Percentiles rank a stretch among this genome's conserved stretches.
These are phyloP conservation scores for Danio albolineatus DNA, from an alignment of 2,797 vertebrate species.

Conservation along the genomic window DNA sequence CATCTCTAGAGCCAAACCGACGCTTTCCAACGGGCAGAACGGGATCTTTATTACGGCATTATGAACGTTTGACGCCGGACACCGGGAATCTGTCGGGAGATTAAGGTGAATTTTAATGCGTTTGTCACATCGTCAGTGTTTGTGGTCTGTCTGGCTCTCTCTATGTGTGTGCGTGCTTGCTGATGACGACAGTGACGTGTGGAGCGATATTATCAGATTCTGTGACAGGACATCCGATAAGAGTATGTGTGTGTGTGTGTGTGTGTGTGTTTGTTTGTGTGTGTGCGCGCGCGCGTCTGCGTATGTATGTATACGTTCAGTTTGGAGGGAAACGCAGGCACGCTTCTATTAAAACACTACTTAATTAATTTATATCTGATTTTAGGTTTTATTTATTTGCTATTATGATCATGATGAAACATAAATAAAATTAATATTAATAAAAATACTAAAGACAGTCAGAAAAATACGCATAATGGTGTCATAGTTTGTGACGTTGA, in stretches of 20 bases:
- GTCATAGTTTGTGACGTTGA: not conserved
- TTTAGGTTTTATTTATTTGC: not conserved
- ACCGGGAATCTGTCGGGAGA: constrained; percentile 47
- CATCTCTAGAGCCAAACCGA: constrained; percentile 58
- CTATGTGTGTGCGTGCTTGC: not conserved
- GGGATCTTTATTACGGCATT: constrained; percentile 42
- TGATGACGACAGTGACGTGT: constrained; percentile 61
- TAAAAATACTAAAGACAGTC: not conserved
- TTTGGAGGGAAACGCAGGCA: not conserved
- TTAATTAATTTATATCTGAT: not conserved
- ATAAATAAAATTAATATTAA: no score
- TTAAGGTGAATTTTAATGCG: constrained; percentile 73
- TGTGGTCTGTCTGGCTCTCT: constrained; percentile 17
- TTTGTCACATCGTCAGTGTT: constrained; percentile 33
- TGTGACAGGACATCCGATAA: constrained; percentile 49
- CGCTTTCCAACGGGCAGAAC: constrained; percentile 49
- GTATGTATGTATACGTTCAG: not conserved
- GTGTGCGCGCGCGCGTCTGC: no score
- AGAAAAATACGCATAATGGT: not conserved
- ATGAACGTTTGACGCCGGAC: constrained; percentile 49
- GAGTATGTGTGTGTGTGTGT: not conserved
- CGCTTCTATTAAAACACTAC: not conserved
- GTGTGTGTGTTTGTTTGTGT: not conserved
- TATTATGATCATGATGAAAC: not conserved
- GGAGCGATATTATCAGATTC: constrained; percentile 46